These are phyloP conservation scores for Sapajus apella DNA, from an alignment of 2,113 vertebrate species.

Conservation along the genomic window DNA sequence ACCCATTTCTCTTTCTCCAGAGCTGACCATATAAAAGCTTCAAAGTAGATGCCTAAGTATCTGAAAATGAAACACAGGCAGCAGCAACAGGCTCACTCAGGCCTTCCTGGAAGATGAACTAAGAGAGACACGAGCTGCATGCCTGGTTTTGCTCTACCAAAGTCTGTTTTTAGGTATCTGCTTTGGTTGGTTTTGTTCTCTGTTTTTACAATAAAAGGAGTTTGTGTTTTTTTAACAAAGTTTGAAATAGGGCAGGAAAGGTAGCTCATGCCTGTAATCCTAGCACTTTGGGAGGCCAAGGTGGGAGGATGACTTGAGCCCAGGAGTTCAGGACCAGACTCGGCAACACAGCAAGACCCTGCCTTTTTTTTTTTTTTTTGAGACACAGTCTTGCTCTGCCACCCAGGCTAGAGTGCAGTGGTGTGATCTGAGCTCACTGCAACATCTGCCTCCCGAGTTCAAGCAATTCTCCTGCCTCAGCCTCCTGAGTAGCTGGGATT, in stretches of 20 bases:
- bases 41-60: background rate
- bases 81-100: fast-evolving
- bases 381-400: too few relatives aligned
- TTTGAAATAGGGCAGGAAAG: background rate
- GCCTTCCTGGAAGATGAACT: background rate
- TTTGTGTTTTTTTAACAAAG: conserved; percentile 10
- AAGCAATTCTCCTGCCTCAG: too few relatives aligned
- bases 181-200: background rate
- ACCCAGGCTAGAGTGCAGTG: too few relatives aligned
- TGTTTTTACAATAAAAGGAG: conserved; percentile 17
- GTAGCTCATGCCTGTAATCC: too few relatives aligned
- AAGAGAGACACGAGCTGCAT: background rate
- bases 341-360: too few relatives aligned
- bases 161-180: background rate
- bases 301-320: too few relatives aligned
- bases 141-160: background rate
- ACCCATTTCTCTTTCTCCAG: background rate
- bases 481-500: too few relatives aligned
- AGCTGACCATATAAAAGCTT: background rate
- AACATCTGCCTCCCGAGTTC: too few relatives aligned
- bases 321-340: too few relatives aligned
- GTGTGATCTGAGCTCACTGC: too few relatives aligned
- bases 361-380: too few relatives aligned
- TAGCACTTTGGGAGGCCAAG: too few relatives aligned
- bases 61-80: background rate